Conservation (phyloP, 2,797 vertebrate species). For the Manis crassicaudata region DNA sequence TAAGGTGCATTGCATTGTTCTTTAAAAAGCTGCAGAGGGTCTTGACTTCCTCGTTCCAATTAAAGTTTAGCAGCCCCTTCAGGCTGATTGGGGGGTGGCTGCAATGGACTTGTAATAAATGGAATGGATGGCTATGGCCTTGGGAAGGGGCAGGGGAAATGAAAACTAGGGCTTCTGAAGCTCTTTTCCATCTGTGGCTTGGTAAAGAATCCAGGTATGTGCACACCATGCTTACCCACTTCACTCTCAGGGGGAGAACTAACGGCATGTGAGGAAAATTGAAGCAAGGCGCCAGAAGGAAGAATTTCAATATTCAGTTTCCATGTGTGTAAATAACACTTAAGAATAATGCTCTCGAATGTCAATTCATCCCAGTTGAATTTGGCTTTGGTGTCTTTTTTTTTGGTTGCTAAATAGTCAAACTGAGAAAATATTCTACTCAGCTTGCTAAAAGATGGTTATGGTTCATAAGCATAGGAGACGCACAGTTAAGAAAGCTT, state of each 20-base stretch:
- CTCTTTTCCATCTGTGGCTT: slow-evolving; percentile 9
- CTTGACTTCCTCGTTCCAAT: slow-evolving; percentile 50
- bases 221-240: neutral
- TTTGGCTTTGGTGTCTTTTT: slow-evolving; percentile 12
- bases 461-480: neutral
- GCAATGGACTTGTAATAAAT: slow-evolving; percentile 65
- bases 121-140: neutral
- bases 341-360: slow-evolving; percentile 4
- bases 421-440: neutral
- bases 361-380: neutral
- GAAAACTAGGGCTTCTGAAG: neutral
- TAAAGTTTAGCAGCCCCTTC: slow-evolving; percentile 63
- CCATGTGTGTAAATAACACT: neutral
- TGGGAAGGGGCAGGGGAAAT: slow-evolving; percentile 41
- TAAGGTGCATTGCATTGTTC: neutral
- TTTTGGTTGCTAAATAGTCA: neutral
- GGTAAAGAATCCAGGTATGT: slow-evolving; percentile 48
- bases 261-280: slow-evolving; percentile 9
- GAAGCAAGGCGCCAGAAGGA: neutral
- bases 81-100: slow-evolving; percentile 21
- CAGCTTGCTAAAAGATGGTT: neutral
- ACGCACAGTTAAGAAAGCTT: neutral
- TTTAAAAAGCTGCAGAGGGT: slow-evolving; percentile 37
- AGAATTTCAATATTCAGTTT: neutral
- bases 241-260: neutral